phyloP scores from a whole-genome alignment of 2,888 invertebrate genomes.

The Camponotus fellah region DNA sequence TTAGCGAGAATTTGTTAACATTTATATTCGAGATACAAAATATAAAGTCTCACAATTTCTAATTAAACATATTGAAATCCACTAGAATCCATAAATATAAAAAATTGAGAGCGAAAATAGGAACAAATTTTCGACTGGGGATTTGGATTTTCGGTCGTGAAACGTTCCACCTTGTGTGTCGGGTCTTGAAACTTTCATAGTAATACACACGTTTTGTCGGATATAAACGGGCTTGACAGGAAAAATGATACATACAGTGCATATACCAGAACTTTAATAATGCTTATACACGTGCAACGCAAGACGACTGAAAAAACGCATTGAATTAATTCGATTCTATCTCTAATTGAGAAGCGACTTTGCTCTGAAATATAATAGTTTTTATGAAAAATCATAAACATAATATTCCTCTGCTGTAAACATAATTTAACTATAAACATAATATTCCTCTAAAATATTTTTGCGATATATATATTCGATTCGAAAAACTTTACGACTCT shows the following conservation, averaged over 20 bases:
- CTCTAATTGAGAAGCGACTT: not conserved
- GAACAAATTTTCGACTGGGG: not conserved
- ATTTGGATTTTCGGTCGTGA: conserved; percentile 33
- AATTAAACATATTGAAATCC: not conserved
- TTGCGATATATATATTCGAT: not conserved
- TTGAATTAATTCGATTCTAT: not conserved
- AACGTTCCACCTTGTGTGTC: not conserved
- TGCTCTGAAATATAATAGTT: not conserved
- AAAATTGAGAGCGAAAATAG: not conserved
- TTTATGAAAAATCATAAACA: conserved; percentile 3
- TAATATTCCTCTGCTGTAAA: not conserved
- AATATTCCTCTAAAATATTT: not conserved
- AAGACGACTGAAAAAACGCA: not conserved
- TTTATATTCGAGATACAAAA: not conserved
- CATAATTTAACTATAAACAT: no score
- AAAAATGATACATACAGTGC: not conserved
- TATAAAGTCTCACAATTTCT: not conserved
- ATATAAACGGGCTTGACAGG: conserved; percentile 12
- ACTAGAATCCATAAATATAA: not conserved
- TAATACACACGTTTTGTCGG: conserved; percentile 6
- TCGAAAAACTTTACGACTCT: not conserved
- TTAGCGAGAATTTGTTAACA: not conserved
- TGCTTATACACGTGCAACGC: not conserved
- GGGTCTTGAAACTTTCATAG: conserved; percentile 5
- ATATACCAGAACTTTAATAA: not conserved